Evolutionary conservation across 2,888 invertebrate species (phyloP).

Genomic region (Meiosimyza decipiens): DNA sequence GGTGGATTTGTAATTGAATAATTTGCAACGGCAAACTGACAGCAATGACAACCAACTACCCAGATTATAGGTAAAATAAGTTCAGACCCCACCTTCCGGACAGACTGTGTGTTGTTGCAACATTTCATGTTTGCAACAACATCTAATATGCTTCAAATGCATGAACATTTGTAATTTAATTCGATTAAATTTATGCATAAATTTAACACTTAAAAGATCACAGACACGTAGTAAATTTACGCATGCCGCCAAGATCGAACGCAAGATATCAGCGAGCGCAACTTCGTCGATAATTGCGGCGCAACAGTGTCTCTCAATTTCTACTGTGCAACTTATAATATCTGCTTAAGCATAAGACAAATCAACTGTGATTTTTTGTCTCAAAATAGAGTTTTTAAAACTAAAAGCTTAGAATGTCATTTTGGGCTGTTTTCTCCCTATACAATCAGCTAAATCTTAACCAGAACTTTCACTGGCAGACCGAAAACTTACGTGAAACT

Average conservation of each 20-base stretch:
- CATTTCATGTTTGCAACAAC: constrained; percentile 15
- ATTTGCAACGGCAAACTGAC: constrained; percentile 40
- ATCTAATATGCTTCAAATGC: background rate
- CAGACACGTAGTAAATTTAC: background rate
- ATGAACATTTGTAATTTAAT: constrained; percentile 32
- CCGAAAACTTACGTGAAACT: too few relatives aligned
- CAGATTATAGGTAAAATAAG: too few relatives aligned
- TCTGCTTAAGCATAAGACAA: too few relatives aligned
- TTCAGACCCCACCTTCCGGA: constrained; percentile 2
- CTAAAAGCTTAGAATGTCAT: too few relatives aligned
- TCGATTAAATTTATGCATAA: constrained; percentile 32
- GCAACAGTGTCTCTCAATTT: too few relatives aligned
- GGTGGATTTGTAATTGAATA: constrained; percentile 38
- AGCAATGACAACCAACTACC: constrained; percentile 30
- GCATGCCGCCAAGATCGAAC: too few relatives aligned
- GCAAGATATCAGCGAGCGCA: background rate
- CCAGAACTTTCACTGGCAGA: too few relatives aligned
- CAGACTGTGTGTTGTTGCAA: constrained; percentile 13
- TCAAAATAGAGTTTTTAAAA: too few relatives aligned
- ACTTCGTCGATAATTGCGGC: background rate
- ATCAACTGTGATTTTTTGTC: too few relatives aligned
- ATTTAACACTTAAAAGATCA: constrained; percentile 19
- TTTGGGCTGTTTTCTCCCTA: too few relatives aligned
- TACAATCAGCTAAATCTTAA: too few relatives aligned
- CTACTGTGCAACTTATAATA: too few relatives aligned